Base-by-base conservation (phyloP, 2,113 vertebrate genomes). In the Aspidoscelis tigris region DNA sequence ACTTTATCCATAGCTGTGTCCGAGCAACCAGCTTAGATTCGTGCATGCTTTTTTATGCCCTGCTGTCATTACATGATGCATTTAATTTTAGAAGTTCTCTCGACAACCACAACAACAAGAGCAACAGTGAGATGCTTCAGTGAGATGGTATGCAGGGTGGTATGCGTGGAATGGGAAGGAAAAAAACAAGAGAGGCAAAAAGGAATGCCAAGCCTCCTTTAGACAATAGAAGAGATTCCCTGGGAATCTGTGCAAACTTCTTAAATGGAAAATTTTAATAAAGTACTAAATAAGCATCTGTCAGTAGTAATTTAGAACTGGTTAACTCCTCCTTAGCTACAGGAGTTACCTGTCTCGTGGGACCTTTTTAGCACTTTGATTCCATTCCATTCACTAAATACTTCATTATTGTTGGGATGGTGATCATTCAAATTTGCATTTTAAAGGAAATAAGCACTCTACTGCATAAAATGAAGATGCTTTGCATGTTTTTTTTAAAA, bases 321-420 rank as follows among this genome's bases (percentile, higher is more conserved):
- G 16, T 39, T 61, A 65, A 73, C 11, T 78, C 41, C 53, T 73
- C 20, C 55, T 21, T 84, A 21, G 72, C 70, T 65, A 18, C 41
- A 82, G 41, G 43, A 69, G 22, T 4, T 6, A 82, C 55, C 16
- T 74, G 26, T 21, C 81, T 33, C 47, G 77, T 64, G 1, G 43
- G 64, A 74, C 86, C 26, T 66, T 84, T 84, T 55, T 24, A 77
- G 26, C 5, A 53, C 53, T 84, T 44, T 84, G 53, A 47, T 64
- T 78, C 66, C 61, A 11, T 70, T 39, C 47, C 20, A 47, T 68
- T 83, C 82, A 65, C 44, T 33, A 70, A 86, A n/a, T 18, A 74
- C 12, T 77, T 4, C 7, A 69, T 68, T 55, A 44, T 76, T 39
- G n/a, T 64, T 50, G 3, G 20, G 33, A 21, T 26, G 66, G 7